Percentiles rank a stretch among this genome's conserved stretches.
Conservation (phyloP, 1,140 invertebrate species). For the Formica selysi region DNA sequence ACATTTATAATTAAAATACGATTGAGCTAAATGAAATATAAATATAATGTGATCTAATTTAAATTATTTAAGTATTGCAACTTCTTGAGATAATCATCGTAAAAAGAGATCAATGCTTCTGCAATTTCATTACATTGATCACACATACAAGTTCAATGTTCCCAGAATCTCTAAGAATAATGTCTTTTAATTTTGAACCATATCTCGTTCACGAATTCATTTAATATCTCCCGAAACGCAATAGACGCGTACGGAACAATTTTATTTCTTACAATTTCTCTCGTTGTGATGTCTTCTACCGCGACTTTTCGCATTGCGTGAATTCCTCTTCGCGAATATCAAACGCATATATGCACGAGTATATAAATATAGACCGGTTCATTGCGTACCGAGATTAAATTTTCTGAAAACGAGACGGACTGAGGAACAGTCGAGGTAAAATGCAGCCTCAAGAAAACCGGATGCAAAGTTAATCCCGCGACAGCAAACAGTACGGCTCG, state of each 20-base stretch:
- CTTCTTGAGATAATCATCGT: neutral
- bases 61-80: neutral
- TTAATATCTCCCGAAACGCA: slow-evolving; percentile 26
- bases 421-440: slow-evolving; percentile 32
- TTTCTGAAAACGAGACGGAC: slow-evolving; percentile 23
- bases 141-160: neutral
- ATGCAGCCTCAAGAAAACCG: neutral
- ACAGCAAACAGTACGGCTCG: neutral
- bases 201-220: slow-evolving; percentile 10
- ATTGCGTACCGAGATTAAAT: slow-evolving; percentile 49
- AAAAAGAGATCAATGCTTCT: neutral
- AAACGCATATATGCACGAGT: neutral
- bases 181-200: slow-evolving; percentile 26
- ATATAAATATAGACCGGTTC: slow-evolving; percentile 32
- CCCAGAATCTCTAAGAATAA: slow-evolving; percentile 2
- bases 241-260: slow-evolving; percentile 1
- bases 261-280: slow-evolving; percentile 38
- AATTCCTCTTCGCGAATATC: slow-evolving; percentile 17
- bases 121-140: neutral
- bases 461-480: slow-evolving; percentile 31
- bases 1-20: neutral
- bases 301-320: slow-evolving; percentile 15
- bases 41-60: neutral
- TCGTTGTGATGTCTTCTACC: neutral
- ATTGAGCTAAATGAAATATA: neutral